Percentiles rank a stretch among this genome's conserved stretches.
Evolutionary conservation across 2,888 invertebrate genomes (phyloP).

Genomic region (Autographa pulchrina): DNA sequence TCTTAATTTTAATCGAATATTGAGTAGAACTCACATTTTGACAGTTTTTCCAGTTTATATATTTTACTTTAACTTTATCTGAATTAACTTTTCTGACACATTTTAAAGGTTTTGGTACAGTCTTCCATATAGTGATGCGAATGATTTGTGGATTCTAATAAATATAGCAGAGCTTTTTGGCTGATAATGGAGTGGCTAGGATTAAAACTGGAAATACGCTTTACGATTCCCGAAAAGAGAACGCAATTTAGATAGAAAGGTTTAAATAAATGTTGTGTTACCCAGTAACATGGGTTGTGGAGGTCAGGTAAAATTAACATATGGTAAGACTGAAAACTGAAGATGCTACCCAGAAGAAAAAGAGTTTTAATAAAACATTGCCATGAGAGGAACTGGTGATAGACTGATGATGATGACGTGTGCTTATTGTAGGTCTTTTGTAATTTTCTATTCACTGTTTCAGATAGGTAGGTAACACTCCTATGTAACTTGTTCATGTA

Average conservation of each 20-base stretch:
- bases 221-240: not conserved
- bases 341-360: too few species aligned
- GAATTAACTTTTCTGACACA: too few species aligned
- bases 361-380: constrained; percentile 46
- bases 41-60: not conserved
- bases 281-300: too few species aligned
- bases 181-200: too few species aligned
- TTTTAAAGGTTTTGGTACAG: not conserved
- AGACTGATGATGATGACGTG: constrained; percentile 58
- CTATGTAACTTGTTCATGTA: constrained; percentile 42
- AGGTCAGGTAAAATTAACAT: too few species aligned
- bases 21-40: not conserved
- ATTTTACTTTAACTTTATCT: too few species aligned
- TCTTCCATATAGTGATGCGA: not conserved
- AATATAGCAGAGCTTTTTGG: too few species aligned
- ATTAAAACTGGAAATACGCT: not conserved
- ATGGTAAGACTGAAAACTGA: too few species aligned
- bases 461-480: constrained; percentile 28
- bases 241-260: not conserved
- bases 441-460: constrained; percentile 56
- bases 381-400: constrained; percentile 32
- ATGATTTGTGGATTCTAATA: too few species aligned
- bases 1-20: not conserved
- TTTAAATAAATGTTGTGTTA: too few species aligned
- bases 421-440: constrained; percentile 60